Conservation (phyloP, 2,113 vertebrate genomes). For the Dermatemys mawii region DNA sequence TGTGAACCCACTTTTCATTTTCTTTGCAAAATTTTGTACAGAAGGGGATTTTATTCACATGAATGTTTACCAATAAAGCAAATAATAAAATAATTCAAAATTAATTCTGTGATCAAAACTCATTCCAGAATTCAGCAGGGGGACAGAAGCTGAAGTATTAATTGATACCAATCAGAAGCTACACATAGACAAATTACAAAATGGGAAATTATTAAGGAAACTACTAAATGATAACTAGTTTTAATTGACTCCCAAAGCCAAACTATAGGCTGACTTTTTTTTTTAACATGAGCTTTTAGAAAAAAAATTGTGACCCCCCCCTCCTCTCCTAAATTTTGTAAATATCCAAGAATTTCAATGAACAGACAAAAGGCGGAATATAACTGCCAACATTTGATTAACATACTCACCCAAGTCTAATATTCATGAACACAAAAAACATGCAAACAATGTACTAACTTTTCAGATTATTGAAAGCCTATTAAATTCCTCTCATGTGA, state of each 20-base stretch:
- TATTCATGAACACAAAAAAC: neutral
- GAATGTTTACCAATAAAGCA: neutral
- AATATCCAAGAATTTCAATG: neutral
- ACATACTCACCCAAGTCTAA: neutral
- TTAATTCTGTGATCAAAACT: neutral
- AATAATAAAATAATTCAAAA: neutral
- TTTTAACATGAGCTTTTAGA: too few relatives aligned
- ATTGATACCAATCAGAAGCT: neutral
- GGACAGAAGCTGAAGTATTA: neutral
- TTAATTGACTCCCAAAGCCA: neutral
- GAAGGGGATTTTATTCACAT: neutral
- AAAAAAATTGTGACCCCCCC: neutral
- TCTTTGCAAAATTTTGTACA: neutral
- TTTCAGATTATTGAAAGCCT: neutral
- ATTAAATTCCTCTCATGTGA: neutral
- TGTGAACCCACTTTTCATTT: neutral
- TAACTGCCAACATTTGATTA: neutral
- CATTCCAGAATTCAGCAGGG: neutral
- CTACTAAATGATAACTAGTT: neutral
- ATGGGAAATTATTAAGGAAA: neutral
- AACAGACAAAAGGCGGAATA: neutral
- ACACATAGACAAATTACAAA: neutral
- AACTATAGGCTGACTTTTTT: neutral
- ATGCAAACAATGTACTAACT: neutral
- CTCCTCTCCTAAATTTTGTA: neutral